phyloP scores from a whole-genome alignment of 2,113 vertebrate species.

The Hypomesus transpacificus region DNA sequence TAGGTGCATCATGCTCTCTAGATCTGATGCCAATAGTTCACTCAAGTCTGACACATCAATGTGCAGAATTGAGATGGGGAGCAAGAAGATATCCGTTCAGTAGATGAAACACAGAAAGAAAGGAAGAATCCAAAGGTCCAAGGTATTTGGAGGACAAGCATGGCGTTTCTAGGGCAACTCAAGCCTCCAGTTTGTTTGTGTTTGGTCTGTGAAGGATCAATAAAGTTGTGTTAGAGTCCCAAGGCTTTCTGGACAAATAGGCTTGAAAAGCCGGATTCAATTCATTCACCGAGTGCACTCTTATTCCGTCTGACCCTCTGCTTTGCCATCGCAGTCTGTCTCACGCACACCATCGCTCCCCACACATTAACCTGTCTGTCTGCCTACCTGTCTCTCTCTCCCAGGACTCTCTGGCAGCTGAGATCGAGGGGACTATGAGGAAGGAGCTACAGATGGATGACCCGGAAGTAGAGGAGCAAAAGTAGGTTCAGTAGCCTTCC shows the following conservation, averaged over 20 bases:
- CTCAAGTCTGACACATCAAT: too few species aligned
- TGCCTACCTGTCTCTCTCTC: conserved; percentile 1
- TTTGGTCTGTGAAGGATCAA: not conserved
- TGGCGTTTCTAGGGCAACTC: not conserved
- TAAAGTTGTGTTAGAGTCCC: not conserved
- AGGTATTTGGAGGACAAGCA: not conserved
- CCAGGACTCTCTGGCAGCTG: conserved; percentile 95
- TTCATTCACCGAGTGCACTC: not conserved
- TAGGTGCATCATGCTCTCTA: too few species aligned
- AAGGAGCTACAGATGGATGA: conserved; percentile 95
- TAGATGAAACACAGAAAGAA: not conserved
- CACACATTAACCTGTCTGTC: not conserved
- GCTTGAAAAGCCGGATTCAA: not conserved
- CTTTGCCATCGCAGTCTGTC: too few species aligned
- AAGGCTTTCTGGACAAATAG: not conserved
- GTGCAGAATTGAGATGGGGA: too few species aligned
- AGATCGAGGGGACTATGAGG: conserved; percentile 98
- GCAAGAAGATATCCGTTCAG: too few species aligned
- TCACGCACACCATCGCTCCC: too few species aligned
- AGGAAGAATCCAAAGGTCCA: not conserved
- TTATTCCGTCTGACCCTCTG: not conserved
- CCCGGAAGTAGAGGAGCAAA: conserved; percentile 83
- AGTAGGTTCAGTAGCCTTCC: conserved; percentile 45
- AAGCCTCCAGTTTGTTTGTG: not conserved
- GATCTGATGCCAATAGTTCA: too few species aligned